Evolutionary conservation across 1,140 invertebrate genomes (phyloP).

Genomic region (Drosophila neocordata): DNA sequence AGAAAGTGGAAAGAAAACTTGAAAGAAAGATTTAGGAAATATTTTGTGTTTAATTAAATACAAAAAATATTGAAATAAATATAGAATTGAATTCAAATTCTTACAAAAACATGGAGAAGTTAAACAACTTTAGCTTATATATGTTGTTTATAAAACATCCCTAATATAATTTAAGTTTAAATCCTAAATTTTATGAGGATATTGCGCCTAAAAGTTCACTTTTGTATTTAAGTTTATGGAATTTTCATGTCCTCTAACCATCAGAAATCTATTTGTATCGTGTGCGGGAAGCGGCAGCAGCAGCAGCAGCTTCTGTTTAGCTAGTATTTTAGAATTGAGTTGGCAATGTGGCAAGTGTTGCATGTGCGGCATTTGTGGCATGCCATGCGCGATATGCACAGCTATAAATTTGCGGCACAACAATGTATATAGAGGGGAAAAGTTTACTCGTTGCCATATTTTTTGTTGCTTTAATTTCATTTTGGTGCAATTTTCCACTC

Average conservation of each 20-base stretch:
- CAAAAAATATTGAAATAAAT: too few species aligned
- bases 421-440: conserved; percentile 13
- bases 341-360: conserved; percentile 25
- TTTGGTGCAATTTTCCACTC: conserved; percentile 44
- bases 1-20: too few species aligned
- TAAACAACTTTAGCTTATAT: too few species aligned
- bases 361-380: conserved; percentile 28
- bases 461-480: conserved; percentile 29
- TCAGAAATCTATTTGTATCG: conserved; percentile 8
- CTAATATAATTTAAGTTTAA: background rate
- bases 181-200: too few species aligned
- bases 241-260: background rate
- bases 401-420: conserved; percentile 16
- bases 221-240: background rate
- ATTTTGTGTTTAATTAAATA: too few species aligned
- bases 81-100: too few species aligned
- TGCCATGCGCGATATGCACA: conserved; percentile 19
- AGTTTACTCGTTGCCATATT: background rate
- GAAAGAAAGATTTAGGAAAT: too few species aligned
- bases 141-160: too few species aligned
- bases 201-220: background rate
- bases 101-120: too few species aligned
- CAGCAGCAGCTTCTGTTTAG: background rate
- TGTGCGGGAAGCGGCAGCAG: too few species aligned
- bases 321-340: conserved; percentile 4